Evolutionary conservation across 2,888 invertebrate species (phyloP).

Genomic region (Parthenolecanium corni): DNA sequence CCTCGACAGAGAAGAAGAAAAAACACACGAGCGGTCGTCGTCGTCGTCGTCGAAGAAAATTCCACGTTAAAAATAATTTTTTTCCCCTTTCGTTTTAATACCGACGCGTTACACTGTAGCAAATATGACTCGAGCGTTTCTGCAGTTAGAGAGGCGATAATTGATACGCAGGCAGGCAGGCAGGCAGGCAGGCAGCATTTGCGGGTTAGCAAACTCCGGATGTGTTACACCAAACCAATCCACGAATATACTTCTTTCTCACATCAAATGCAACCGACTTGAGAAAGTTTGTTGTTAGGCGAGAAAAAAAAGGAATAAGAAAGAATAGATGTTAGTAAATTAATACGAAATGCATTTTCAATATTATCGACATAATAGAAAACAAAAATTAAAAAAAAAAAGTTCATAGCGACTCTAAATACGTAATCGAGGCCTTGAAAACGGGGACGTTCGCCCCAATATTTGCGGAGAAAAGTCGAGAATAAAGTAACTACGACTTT

Average conservation of each 20-base stretch:
- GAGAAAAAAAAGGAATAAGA: slow-evolving; percentile 23
- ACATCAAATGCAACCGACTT: slow-evolving; percentile 22
- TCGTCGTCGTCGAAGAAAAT: no score
- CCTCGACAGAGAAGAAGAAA: no score
- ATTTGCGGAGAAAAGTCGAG: no score
- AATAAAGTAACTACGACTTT: no score
- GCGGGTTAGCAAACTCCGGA: slow-evolving; percentile 12
- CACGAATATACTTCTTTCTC: slow-evolving; percentile 17
- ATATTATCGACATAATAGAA: background rate
- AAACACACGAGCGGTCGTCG: no score
- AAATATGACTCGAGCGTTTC: slow-evolving; percentile 15
- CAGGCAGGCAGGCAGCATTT: slow-evolving; percentile 23
- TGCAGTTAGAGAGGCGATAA: slow-evolving; percentile 25
- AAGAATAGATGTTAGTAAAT: slow-evolving; percentile 27
- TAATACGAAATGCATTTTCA: background rate
- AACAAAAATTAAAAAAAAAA: background rate
- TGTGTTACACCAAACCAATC: slow-evolving; percentile 25
- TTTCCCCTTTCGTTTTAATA: slow-evolving; percentile 1
- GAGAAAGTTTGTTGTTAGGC: slow-evolving; percentile 17
- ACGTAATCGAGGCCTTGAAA: no score
- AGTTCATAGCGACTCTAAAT: background rate
- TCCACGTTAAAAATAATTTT: no score
- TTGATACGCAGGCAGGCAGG: slow-evolving; percentile 20
- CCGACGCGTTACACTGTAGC: slow-evolving; percentile 17
- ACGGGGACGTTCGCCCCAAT: no score